phyloP scores from a whole-genome alignment of 2,113 vertebrate genomes.

The Butorides virescens region DNA sequence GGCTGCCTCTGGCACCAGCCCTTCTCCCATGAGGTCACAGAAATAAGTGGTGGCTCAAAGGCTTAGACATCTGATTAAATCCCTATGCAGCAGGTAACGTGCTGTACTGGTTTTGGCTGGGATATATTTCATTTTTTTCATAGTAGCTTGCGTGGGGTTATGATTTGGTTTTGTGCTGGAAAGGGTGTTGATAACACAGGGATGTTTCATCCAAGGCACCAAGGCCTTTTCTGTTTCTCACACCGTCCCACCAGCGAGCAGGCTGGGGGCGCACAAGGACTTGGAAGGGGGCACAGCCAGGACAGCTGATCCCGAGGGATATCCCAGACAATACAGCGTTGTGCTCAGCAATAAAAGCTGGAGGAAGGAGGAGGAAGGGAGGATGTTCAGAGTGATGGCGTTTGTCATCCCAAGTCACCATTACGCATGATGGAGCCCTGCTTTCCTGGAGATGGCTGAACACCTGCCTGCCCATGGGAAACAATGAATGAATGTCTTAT shows the following conservation, averaged over 20 bases:
- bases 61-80: not conserved
- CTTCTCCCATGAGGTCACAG: not conserved
- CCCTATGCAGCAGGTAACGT: not conserved
- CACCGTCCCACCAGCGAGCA: fast-evolving
- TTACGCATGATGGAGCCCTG: fast-evolving
- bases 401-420: too few species aligned
- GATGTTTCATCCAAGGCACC: too few species aligned
- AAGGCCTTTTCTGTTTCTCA: not conserved
- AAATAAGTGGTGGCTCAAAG: not conserved
- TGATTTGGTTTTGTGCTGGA: not conserved
- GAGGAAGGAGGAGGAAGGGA: not conserved
- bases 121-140: not conserved
- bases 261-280: not conserved
- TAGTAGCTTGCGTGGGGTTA: too few species aligned
- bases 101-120: not conserved
- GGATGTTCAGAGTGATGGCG: not conserved
- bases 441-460: not conserved
- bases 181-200: too few species aligned
- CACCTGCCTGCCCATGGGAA: not conserved
- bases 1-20: not conserved
- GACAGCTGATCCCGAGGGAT: not conserved
- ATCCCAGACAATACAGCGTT: fast-evolving
- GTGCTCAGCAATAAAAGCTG: not conserved
- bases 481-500: not conserved
- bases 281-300: not conserved